Base-by-base conservation (phyloP, 2,888 invertebrate species). In the Crioceris asparagi region DNA sequence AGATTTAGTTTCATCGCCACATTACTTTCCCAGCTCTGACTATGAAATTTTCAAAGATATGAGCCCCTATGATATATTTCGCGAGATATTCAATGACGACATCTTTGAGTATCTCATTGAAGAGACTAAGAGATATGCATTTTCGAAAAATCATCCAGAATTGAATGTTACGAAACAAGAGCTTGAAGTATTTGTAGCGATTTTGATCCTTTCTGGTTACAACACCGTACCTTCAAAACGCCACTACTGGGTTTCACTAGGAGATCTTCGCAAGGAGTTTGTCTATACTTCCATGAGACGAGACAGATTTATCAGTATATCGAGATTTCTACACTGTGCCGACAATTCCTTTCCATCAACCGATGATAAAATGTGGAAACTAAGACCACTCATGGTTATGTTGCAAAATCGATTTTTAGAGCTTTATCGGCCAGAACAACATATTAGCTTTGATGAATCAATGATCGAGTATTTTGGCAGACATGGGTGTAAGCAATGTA, bases 241-340 rank as follows among this genome's bases (percentile, higher is more conserved):
- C 18, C 34, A 29, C 7, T 41, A 38, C 29, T 41, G 36, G 39
- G 39, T 39, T 17, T 30, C 12, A 2, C 33, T 17, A 11, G 34
- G 29, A 18, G 35, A 41, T 29, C 26, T 38, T 17, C 29, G 36
- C n/a, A 44, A 41, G 31, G 17, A 31, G 4, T 25, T 41, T 17
- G 36, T 42, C 36, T 40, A 36, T 33, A 43, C 43, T 29, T 27
- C 41, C 8, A 44, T 44, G 39, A 38, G 40, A 18, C 29, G 40
- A 8, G 34, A 43, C 29, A 25, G 35, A 36, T 46, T 41, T 12
- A 17, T 34, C 2, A 11, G 31, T 5, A 44, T 38, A 23, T 34
- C 32, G 31, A 17, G 44, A 25, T 38, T 39, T 40, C 6, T 41
- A 30, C 44, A 40, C 32, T 39, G 34, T 19, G 37, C 37, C 1